These are phyloP conservation scores for Melanaphis sacchari DNA, from an alignment of 1,140 invertebrate genomes.

Conservation along the genomic window DNA sequence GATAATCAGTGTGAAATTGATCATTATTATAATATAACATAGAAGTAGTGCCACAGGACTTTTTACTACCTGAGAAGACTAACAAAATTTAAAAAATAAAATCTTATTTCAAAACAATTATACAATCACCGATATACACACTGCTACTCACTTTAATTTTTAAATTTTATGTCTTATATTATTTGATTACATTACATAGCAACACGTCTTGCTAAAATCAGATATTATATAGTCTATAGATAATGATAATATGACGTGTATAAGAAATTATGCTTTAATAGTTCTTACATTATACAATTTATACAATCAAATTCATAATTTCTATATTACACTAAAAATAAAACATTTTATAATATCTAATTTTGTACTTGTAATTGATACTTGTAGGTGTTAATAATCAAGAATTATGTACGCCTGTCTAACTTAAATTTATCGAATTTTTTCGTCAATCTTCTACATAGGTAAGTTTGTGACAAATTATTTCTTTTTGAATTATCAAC, in stretches of 20 bases:
- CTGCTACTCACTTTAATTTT: neutral
- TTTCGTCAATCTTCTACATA: neutral
- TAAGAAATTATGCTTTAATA: neutral
- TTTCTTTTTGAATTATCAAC: neutral
- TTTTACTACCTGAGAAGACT: neutral
- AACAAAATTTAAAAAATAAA: neutral
- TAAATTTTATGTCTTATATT: neutral
- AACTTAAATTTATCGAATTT: neutral
- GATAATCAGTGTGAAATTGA: neutral
- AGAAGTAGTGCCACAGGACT: neutral
- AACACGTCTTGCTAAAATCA: neutral
- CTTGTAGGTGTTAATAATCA: neutral
- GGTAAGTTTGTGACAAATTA: neutral
- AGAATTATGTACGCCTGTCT: neutral
- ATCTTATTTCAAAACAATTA: too few relatives aligned
- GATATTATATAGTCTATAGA: neutral
- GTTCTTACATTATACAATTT: too few relatives aligned
- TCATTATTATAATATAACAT: neutral
- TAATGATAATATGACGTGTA: neutral
- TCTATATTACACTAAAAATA: too few relatives aligned
- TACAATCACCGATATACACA: neutral
- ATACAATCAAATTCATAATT: too few relatives aligned
- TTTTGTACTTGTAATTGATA: neutral
- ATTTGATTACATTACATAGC: neutral
- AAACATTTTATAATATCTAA: too few relatives aligned